A percentile compares a stretch with the other conserved stretches of the same genome.
phyloP scores from a whole-genome alignment of 1,140 invertebrate species.

The Bombus fervidus region DNA sequence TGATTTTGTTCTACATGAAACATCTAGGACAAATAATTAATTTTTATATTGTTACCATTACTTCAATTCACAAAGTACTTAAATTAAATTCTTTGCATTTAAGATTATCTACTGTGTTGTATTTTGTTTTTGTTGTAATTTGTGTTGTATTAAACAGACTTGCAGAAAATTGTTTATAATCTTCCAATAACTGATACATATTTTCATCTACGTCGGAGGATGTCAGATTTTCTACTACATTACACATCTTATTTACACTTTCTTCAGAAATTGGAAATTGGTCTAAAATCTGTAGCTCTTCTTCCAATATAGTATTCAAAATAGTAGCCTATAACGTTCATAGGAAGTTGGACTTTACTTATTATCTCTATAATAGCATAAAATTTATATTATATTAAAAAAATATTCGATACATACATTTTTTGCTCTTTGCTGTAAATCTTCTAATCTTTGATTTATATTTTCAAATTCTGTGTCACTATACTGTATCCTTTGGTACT shows the following conservation, averaged over 20 bases:
- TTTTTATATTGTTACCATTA: background rate
- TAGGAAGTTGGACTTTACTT: background rate
- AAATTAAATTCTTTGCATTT: slow-evolving; percentile 45
- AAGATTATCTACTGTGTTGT: slow-evolving; percentile 56
- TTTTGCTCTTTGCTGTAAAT: slow-evolving; percentile 69
- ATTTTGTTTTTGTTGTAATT: slow-evolving; percentile 52
- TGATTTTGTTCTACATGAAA: background rate
- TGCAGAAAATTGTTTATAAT: slow-evolving; percentile 57
- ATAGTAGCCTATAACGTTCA: slow-evolving; percentile 66
- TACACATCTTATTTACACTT: slow-evolving; percentile 47
- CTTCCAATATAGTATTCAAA: slow-evolving; percentile 68
- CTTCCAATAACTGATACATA: slow-evolving; percentile 47
- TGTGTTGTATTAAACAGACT: slow-evolving; percentile 9
- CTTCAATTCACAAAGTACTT: slow-evolving; percentile 11
- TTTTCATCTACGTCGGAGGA: slow-evolving; percentile 33
- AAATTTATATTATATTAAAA: background rate
- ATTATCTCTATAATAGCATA: background rate
- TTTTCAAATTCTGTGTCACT: slow-evolving; percentile 64
- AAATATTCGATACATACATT: slow-evolving; percentile 55
- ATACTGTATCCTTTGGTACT: slow-evolving; percentile 71
- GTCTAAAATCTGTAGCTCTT: slow-evolving; percentile 68
- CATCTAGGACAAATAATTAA: background rate
- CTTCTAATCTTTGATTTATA: slow-evolving; percentile 60
- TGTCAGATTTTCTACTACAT: slow-evolving; percentile 58
- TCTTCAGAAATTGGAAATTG: slow-evolving; percentile 57